Conservation (phyloP, 1,140 invertebrate genomes). For the Caerostris extrusa region DNA sequence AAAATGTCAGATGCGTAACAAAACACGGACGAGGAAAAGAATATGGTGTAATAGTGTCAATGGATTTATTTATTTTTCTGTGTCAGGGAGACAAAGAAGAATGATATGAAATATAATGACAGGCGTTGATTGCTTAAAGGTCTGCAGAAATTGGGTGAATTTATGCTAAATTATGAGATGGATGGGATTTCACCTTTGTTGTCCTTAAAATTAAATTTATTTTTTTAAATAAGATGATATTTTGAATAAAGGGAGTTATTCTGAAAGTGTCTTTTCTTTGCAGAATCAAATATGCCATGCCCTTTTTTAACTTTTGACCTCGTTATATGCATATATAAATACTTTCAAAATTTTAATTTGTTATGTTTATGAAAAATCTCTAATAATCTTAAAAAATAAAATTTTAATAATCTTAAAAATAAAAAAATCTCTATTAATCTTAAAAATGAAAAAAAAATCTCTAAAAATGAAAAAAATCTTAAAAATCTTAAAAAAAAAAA, state of each 20-base stretch:
- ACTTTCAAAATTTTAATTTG: no score
- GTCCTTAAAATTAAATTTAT: background rate
- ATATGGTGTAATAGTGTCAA: background rate
- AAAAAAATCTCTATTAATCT: no score
- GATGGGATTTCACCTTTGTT: background rate
- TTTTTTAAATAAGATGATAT: background rate
- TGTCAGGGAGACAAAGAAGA: background rate
- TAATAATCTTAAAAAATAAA: no score
- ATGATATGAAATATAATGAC: background rate
- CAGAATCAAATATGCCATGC: background rate
- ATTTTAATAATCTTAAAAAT: no score
- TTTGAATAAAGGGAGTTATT: background rate
- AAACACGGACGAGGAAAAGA: background rate
- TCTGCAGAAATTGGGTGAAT: background rate
- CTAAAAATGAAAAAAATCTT: no score
- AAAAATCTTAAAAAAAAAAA: no score
- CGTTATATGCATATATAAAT: background rate
- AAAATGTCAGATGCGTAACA: background rate
- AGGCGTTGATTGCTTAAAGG: background rate
- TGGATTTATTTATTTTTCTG: background rate
- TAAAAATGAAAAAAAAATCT: no score
- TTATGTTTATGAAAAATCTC: no score
- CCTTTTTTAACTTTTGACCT: background rate
- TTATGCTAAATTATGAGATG: background rate
- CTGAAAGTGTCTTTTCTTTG: background rate